Evolutionary conservation across 1,140 invertebrate species (phyloP).

Genomic region (Zaprionus lachaisei): DNA sequence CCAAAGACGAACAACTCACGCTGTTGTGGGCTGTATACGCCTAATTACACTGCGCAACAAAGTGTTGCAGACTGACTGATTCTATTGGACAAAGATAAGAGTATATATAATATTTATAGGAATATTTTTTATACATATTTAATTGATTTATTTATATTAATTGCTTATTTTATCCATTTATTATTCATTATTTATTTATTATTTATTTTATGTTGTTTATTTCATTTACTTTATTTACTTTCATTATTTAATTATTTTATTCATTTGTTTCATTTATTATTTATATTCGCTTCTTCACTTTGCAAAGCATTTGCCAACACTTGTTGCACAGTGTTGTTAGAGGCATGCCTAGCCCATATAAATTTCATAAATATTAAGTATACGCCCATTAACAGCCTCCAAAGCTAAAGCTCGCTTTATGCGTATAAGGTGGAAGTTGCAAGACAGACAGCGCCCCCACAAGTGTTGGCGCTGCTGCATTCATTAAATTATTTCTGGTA

Average conservation of each 20-base stretch:
- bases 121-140: background rate
- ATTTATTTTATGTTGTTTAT: too few species aligned
- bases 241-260: too few species aligned
- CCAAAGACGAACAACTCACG: slow-evolving; percentile 39
- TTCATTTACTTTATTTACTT: background rate
- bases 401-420: background rate
- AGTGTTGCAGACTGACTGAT: background rate
- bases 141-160: background rate
- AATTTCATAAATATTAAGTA: slow-evolving; percentile 71
- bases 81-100: background rate
- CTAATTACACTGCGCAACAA: slow-evolving; percentile 71
- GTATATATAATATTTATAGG: too few species aligned
- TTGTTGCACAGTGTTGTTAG: slow-evolving; percentile 36
- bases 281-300: background rate
- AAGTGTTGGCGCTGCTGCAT: slow-evolving; percentile 46
- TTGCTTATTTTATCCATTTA: background rate
- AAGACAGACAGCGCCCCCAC: background rate
- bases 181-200: too few species aligned
- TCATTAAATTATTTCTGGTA: slow-evolving; percentile 53
- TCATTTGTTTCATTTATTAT: background rate
- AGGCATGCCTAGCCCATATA: slow-evolving; percentile 58
- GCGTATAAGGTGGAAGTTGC: slow-evolving; percentile 4
- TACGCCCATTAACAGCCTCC: slow-evolving; percentile 55
- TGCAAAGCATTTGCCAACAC: background rate
- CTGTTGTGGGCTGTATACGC: slow-evolving; percentile 39